A percentile compares a stretch with the other conserved stretches of the same genome.
Conservation (phyloP, 2,797 vertebrate genomes). For the Hipposideros larvatus region DNA sequence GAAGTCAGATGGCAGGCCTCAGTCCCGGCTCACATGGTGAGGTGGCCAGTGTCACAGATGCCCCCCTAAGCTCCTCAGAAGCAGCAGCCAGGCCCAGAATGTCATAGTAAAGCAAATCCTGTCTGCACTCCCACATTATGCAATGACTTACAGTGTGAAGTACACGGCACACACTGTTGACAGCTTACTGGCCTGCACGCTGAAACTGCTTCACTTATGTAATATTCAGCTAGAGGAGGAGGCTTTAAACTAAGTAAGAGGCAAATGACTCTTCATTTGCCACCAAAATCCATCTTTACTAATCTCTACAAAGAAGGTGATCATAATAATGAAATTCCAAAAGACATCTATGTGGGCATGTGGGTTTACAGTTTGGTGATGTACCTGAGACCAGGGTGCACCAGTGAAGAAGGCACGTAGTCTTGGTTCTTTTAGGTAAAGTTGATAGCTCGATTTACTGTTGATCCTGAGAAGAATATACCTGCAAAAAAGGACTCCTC, state of each 20-base stretch:
- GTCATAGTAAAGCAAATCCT: neutral
- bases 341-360: neutral
- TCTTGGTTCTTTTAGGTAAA: neutral
- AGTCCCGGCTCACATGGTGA: neutral
- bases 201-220: neutral
- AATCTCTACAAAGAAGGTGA: constrained; percentile 32
- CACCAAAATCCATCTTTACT: constrained; percentile 51
- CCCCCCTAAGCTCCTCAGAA: neutral
- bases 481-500: neutral
- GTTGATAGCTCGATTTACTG: neutral
- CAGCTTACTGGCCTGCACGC: constrained; percentile 21
- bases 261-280: constrained; percentile 62
- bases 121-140: neutral
- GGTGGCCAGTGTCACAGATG: neutral
- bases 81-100: neutral
- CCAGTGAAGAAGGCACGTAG: neutral
- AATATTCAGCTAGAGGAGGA: constrained; percentile 47
- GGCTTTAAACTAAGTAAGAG: constrained; percentile 62
- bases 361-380: constrained; percentile 14
- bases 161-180: neutral
- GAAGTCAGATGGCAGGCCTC: neutral
- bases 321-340: constrained; percentile 44
- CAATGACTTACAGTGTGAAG: constrained; percentile 35
- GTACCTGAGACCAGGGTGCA: neutral
- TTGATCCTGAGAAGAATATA: neutral